These are phyloP conservation scores for Bubalus kerabau DNA, from an alignment of 2,113 vertebrate species.

Conservation along the genomic window DNA sequence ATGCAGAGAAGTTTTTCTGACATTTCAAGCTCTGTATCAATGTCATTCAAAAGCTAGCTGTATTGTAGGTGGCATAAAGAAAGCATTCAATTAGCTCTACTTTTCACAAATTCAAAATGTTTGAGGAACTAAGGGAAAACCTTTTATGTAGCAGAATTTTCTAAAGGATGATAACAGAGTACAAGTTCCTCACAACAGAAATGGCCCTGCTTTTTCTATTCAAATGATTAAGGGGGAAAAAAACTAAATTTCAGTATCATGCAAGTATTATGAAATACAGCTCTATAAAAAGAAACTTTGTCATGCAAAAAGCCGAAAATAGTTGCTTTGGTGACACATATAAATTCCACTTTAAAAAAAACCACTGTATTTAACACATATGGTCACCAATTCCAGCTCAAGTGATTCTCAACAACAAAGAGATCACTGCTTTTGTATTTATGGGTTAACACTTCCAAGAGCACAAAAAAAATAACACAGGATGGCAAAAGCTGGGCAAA, in stretches of 20 bases:
- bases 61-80: background rate
- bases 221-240: background rate
- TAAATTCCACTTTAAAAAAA: background rate
- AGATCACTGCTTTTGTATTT: background rate
- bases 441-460: background rate
- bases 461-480: background rate
- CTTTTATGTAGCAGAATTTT: background rate
- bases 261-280: constrained; percentile 9
- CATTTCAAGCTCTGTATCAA: background rate
- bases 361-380: background rate
- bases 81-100: background rate
- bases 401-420: background rate
- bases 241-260: background rate
- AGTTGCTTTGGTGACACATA: background rate
- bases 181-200: background rate
- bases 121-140: background rate
- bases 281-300: background rate
- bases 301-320: background rate
- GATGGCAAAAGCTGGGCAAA: background rate
- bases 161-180: background rate
- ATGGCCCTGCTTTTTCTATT: background rate
- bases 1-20: background rate
- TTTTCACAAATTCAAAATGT: background rate
- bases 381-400: background rate
- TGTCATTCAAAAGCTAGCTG: background rate